Conservation (phyloP, 1,140 invertebrate genomes). For the Zaprionus ghesquierei region DNA sequence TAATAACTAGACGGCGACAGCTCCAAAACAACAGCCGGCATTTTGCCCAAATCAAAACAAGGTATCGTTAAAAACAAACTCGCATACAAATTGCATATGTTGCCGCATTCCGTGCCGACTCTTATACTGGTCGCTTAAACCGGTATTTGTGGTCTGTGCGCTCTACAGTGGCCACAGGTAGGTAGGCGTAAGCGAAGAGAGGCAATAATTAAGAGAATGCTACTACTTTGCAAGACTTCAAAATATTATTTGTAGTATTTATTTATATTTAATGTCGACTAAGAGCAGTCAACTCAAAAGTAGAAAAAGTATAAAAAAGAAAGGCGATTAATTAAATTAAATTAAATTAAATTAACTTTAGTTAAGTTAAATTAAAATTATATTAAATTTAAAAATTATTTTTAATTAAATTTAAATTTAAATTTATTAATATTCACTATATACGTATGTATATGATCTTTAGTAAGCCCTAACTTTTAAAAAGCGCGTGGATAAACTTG, state of each 20-base stretch:
- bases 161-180: slow-evolving; percentile 10
- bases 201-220: background rate
- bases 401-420: too few species aligned
- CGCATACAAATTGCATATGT: background rate
- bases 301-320: too few species aligned
- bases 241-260: background rate
- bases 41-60: slow-evolving; percentile 59
- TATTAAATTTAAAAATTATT: too few species aligned
- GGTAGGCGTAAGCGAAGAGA: slow-evolving; percentile 17
- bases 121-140: slow-evolving; percentile 39
- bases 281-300: too few species aligned
- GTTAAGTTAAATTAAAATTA: too few species aligned
- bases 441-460: too few species aligned
- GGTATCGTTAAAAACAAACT: slow-evolving; percentile 12
- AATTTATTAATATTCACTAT: too few species aligned
- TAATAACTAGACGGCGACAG: slow-evolving; percentile 9
- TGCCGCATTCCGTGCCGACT: slow-evolving; percentile 8
- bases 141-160: slow-evolving; percentile 27
- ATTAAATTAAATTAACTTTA: too few species aligned
- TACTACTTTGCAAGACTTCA: background rate
- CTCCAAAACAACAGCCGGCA: slow-evolving; percentile 45
- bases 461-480: too few species aligned
- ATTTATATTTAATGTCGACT: background rate
- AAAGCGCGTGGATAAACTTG: too few species aligned
- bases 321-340: too few species aligned